Evolutionary conservation across 92 coral and sea anemone species (phyloP).

Genomic region (Nematostella vectensis): DNA sequence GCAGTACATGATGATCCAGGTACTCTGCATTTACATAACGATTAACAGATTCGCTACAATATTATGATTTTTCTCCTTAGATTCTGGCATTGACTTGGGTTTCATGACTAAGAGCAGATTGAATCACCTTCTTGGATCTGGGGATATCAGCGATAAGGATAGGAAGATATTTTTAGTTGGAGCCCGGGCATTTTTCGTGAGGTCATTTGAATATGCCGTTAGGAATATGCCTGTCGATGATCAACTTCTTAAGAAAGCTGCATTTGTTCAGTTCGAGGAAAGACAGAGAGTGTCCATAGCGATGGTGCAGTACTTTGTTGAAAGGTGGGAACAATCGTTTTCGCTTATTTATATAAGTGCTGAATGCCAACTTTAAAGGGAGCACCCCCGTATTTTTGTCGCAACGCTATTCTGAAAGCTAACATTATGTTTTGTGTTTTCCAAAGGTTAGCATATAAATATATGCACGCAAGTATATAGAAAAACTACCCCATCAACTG

Average conservation of each 20-base stretch:
- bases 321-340: conserved; percentile 19
- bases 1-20: too few species aligned
- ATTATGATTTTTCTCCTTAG: conserved; percentile 7
- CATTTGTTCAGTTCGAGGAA: conserved; percentile 34
- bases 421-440: background rate
- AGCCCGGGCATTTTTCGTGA: conserved; percentile 27
- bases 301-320: conserved; percentile 36
- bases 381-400: too few species aligned
- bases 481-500: too few species aligned
- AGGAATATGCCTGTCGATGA: conserved; percentile 39
- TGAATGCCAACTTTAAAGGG: too few species aligned
- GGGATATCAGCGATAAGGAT: conserved; percentile 37
- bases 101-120: conserved; percentile 34
- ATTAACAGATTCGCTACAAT: too few species aligned
- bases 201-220: conserved; percentile 37
- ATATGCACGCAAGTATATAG: too few species aligned
- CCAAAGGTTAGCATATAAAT: background rate
- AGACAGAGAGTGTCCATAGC: conserved; percentile 13
- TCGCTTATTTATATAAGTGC: background rate
- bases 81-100: conserved; percentile 50
- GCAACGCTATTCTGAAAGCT: background rate
- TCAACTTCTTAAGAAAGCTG: conserved; percentile 41
- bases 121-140: conserved; percentile 33
- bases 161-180: conserved; percentile 36
- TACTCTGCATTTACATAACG: too few species aligned